Conservation (phyloP, 2,888 invertebrate genomes). For the Keiferia lycopersicella region DNA sequence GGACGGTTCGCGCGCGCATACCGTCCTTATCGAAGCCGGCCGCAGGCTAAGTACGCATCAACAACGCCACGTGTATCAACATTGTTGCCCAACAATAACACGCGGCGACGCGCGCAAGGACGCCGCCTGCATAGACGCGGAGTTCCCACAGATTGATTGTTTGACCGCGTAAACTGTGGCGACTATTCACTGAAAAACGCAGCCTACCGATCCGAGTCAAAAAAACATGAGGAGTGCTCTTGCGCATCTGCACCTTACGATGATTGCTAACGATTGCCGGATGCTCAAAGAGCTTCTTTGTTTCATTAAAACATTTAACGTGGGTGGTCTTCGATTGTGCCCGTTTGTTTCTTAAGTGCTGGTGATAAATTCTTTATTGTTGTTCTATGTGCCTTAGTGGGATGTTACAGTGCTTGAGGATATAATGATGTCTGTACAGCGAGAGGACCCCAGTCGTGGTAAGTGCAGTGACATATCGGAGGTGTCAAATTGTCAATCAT, state of each 20-base stretch:
- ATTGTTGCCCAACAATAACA: slow-evolving; percentile 79
- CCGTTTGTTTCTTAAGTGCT: slow-evolving; percentile 44
- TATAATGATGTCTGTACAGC: slow-evolving; percentile 52
- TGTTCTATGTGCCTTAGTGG: slow-evolving; percentile 36
- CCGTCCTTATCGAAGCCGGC: slow-evolving; percentile 62
- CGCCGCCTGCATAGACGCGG: slow-evolving; percentile 48
- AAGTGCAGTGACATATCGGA: slow-evolving; percentile 49
- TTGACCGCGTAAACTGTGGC: slow-evolving; percentile 42
- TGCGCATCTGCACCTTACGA: slow-evolving; percentile 42
- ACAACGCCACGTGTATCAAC: slow-evolving; percentile 77
- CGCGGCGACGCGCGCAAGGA: slow-evolving; percentile 68
- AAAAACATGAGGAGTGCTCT: slow-evolving; percentile 50
- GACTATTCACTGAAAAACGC: slow-evolving; percentile 43
- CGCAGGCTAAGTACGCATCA: slow-evolving; percentile 60
- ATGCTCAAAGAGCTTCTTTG: slow-evolving; percentile 52
- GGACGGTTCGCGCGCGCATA: slow-evolving; percentile 65
- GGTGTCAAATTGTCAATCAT: slow-evolving; percentile 28
- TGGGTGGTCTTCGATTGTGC: slow-evolving; percentile 45
- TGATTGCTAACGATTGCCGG: slow-evolving; percentile 49
- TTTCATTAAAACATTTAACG: slow-evolving; percentile 49
- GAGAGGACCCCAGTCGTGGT: slow-evolving; percentile 51
- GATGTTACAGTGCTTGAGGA: slow-evolving; percentile 15
- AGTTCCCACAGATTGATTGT: slow-evolving; percentile 50
- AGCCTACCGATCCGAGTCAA: slow-evolving; percentile 40
- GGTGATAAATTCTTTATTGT: slow-evolving; percentile 41